Evolutionary conservation across 2,888 invertebrate species (phyloP), one percentile per base, ranked within the genome.

Genomic region (Itoplectis maculator): DNA sequence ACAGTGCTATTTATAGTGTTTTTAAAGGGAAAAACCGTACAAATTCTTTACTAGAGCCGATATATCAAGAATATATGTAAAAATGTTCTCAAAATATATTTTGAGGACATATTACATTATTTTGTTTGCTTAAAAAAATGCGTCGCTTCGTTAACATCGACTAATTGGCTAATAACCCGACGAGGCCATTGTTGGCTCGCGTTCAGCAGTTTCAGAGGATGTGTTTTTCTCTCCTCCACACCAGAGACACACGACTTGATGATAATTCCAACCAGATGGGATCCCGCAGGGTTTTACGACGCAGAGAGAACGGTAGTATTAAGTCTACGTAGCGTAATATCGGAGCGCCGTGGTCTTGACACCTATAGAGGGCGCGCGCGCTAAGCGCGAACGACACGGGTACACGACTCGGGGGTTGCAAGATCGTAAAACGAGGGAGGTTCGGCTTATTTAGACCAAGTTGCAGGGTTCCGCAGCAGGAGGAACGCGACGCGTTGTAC

Each of bases 401-500:
- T 42, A 63, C 54, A 70, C 63, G 29, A 3, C 29, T 29, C 70
- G 42, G 61, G 78, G 70, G n/a, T n/a, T 70, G 69, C 42, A 54
- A 63, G 54, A 49, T 70, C 70, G 78, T 78, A 78, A 78, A 78
- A 54, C 63, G 63, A 51, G 74, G 18, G 63, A 54, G 70, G 70
- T 65, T 69, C 42, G 63, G 63, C 63, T 78, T 70, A 78, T 78
- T 78, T 70, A 70, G 70, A 69, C 74, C n/a, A 75, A 75, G 74
- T 75, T 75, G 51, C 15, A 65, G 42, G 37, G 18, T 49, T 40
- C n/a, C 42, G 23, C 51, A 29, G 65, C 65, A 75, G 54, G 51
- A n/a, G n/a, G n/a, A n/a, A 23, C 42, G 42, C 13, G 5, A 42
- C 45, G 65, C n/a, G 23, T 66, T 51, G 8, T 20, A 51, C 51